phyloP scores from a whole-genome alignment of 2,797 vertebrate genomes.

The Sebastes kiyomatsui region DNA sequence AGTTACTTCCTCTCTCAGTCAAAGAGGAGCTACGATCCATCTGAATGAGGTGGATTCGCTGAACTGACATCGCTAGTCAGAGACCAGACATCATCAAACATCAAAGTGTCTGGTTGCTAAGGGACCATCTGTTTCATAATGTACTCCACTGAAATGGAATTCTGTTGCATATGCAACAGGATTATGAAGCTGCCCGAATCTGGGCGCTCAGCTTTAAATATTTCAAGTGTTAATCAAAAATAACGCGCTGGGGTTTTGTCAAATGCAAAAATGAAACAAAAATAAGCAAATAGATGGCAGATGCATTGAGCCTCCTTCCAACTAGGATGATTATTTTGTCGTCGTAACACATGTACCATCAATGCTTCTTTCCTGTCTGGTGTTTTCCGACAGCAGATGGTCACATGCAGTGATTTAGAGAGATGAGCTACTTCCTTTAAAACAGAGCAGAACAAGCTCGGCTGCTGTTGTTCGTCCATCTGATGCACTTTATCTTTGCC shows the following conservation, averaged over 20 bases:
- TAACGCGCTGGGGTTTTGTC: slow-evolving; percentile 38
- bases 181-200: slow-evolving; percentile 50
- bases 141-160: slow-evolving; percentile 62
- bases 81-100: slow-evolving; percentile 74
- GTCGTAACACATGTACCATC: slow-evolving; percentile 10
- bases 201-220: slow-evolving; percentile 43
- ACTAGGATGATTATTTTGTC: slow-evolving; percentile 4
- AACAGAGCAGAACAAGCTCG: slow-evolving; percentile 3
- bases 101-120: slow-evolving; percentile 75
- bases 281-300: slow-evolving; percentile 34
- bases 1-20: slow-evolving; percentile 20
- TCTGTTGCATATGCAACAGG: slow-evolving; percentile 68
- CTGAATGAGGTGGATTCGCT: slow-evolving; percentile 59
- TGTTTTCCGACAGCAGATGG: slow-evolving; percentile 33
- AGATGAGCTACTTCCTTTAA: slow-evolving; percentile 1
- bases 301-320: neutral
- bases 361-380: slow-evolving; percentile 5
- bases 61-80: slow-evolving; percentile 65
- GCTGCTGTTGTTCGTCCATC: neutral
- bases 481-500: neutral
- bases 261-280: slow-evolving; percentile 44
- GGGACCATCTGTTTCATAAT: slow-evolving; percentile 78
- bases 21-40: slow-evolving; percentile 25
- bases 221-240: slow-evolving; percentile 60
- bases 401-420: slow-evolving; percentile 12